phyloP scores from a whole-genome alignment of 2,888 invertebrate species.

The Azorinus chamasolen region DNA sequence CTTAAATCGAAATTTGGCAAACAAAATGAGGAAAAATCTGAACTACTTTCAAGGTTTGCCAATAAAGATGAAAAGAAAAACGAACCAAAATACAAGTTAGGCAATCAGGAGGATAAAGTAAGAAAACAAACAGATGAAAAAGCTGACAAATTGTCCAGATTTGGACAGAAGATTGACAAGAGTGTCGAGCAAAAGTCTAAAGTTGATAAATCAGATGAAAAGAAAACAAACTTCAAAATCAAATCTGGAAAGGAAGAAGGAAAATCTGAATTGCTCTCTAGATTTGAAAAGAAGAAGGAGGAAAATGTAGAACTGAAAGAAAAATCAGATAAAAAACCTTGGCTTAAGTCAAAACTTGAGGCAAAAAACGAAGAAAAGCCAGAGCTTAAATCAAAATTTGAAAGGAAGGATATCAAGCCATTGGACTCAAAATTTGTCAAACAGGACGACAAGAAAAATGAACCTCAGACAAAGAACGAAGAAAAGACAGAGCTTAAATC shows the following conservation, averaged over 20 bases:
- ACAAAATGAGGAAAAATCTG: constrained; percentile 5
- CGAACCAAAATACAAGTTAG: constrained; percentile 29
- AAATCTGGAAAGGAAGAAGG: constrained; percentile 3
- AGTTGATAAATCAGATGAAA: constrained; percentile 39
- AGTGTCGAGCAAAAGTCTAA: constrained; percentile 34
- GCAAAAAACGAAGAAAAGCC: no score
- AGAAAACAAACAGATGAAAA: constrained; percentile 28
- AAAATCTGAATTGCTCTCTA: background rate
- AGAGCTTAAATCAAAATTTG: no score
- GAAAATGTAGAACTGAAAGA: no score
- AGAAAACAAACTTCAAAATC: background rate
- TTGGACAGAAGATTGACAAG: constrained; percentile 23
- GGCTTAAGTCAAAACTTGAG: no score
- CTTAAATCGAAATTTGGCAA: constrained; percentile 17
- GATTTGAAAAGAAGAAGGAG: background rate
- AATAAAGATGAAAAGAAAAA: constrained; percentile 7
- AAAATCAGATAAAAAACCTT: no score
- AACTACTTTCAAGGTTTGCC: constrained; percentile 7
- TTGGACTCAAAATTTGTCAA: constrained; percentile 10
- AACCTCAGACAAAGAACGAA: constrained; percentile 30
- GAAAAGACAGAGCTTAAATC: background rate
- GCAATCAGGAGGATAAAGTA: constrained; percentile 27
- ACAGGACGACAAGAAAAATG: constrained; percentile 7
- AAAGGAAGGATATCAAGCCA: no score
- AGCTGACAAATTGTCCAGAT: constrained; percentile 12